Conservation (phyloP, 2,888 invertebrate genomes). For the Dione juno region DNA sequence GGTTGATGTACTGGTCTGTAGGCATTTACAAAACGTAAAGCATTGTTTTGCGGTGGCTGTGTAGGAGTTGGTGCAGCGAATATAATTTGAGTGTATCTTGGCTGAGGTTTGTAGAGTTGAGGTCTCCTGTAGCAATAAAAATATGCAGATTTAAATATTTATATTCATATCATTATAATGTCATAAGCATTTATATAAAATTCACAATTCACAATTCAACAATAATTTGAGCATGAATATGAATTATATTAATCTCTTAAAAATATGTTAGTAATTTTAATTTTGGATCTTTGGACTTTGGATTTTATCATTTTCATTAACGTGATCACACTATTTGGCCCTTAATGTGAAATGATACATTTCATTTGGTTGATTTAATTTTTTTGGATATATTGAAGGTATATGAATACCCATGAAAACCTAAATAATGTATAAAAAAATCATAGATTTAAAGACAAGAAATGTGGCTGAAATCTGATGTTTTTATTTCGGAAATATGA, state of each 20-base stretch:
- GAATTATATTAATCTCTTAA: no score
- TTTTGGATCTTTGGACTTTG: no score
- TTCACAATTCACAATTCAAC: no score
- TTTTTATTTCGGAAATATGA: no score
- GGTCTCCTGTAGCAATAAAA: slow-evolving; percentile 63
- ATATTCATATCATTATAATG: neutral
- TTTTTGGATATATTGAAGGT: no score
- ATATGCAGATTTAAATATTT: neutral
- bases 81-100: slow-evolving; percentile 70
- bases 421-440: no score
- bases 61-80: slow-evolving; percentile 56
- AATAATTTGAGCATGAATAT: no score
- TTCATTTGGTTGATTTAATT: neutral
- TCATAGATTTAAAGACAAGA: no score
- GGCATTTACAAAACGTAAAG: slow-evolving; percentile 73
- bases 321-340: neutral
- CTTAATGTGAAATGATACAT: neutral
- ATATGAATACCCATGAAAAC: no score
- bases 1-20: slow-evolving; percentile 64
- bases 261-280: no score
- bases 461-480: no score
- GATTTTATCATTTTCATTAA: slow-evolving; percentile 3
- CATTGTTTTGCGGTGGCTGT: slow-evolving; percentile 62
- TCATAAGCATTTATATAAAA: neutral
- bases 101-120: slow-evolving; percentile 70